Conservation (phyloP, 2,113 vertebrate genomes). For the Notarius quadriscutis region DNA sequence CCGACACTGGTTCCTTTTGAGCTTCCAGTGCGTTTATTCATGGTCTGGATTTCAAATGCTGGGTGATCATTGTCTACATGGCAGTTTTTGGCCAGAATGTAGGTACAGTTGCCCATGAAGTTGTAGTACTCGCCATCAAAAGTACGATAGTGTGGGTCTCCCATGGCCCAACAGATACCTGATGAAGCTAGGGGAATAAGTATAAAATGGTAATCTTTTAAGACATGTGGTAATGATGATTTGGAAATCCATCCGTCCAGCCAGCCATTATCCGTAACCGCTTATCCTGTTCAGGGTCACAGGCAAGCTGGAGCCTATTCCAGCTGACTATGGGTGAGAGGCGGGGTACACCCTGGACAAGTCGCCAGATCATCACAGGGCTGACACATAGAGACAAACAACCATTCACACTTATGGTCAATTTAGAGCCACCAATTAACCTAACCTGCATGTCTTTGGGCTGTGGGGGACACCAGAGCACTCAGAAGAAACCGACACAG, state of each 20-base stretch:
- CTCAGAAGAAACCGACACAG: too few relatives aligned
- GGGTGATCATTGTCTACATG: slow-evolving; percentile 48
- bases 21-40: slow-evolving; percentile 73
- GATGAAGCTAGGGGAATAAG: not conserved
- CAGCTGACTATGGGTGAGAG: too few relatives aligned
- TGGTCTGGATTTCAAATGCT: slow-evolving; percentile 64
- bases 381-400: too few relatives aligned
- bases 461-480: too few relatives aligned
- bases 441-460: too few relatives aligned
- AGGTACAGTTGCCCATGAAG: slow-evolving; percentile 75
- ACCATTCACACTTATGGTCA: too few relatives aligned
- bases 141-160: slow-evolving; percentile 72
- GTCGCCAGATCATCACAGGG: too few relatives aligned
- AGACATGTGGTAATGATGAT: not conserved
- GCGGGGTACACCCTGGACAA: too few relatives aligned
- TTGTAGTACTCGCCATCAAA: slow-evolving; percentile 67
- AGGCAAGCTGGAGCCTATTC: too few relatives aligned
- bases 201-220: not conserved
- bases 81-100: slow-evolving; percentile 68
- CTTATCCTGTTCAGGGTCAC: too few relatives aligned
- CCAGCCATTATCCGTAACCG: too few relatives aligned
- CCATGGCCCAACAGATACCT: slow-evolving; percentile 67
- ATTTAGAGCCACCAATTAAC: too few relatives aligned
- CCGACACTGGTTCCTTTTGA: slow-evolving; percentile 71
- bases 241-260: not conserved